Conservation (phyloP, 2,113 vertebrate genomes). For the Mungos mungo region DNA sequence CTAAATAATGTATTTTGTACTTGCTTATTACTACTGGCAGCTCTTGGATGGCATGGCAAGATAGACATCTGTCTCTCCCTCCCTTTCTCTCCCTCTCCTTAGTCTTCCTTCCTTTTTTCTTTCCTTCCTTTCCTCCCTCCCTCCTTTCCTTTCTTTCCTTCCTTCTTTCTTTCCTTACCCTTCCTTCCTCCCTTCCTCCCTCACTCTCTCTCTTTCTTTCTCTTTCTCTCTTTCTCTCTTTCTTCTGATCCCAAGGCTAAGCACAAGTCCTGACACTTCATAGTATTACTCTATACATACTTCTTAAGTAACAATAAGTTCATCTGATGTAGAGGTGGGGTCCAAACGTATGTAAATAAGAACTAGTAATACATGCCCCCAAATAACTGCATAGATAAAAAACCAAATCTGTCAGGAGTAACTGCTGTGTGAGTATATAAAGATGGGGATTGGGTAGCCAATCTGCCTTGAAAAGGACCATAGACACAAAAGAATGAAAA, state of each 20-base stretch:
- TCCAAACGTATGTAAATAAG: neutral
- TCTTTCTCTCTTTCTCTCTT: neutral
- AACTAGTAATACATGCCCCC: neutral
- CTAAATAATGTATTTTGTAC: neutral
- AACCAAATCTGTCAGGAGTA: neutral
- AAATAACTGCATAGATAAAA: neutral
- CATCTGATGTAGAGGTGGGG: neutral
- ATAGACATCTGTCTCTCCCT: neutral
- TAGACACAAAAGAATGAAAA: neutral
- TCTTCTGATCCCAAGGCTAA: neutral
- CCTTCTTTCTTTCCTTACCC: neutral
- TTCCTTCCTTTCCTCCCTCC: no score
- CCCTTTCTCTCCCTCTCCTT: no score
- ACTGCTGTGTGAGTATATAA: neutral
- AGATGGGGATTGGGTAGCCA: neutral
- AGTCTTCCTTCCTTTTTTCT: no score
- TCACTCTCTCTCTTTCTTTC: no score
- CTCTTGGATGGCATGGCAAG: neutral
- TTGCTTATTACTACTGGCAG: neutral
- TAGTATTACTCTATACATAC: neutral
- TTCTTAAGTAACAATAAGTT: neutral
- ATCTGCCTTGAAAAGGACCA: neutral
- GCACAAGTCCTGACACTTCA: neutral
- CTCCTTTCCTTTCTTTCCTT: no score
- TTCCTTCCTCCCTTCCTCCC: no score